phyloP scores from a whole-genome alignment of 2,797 vertebrate species.

The Diplodus sargus region DNA sequence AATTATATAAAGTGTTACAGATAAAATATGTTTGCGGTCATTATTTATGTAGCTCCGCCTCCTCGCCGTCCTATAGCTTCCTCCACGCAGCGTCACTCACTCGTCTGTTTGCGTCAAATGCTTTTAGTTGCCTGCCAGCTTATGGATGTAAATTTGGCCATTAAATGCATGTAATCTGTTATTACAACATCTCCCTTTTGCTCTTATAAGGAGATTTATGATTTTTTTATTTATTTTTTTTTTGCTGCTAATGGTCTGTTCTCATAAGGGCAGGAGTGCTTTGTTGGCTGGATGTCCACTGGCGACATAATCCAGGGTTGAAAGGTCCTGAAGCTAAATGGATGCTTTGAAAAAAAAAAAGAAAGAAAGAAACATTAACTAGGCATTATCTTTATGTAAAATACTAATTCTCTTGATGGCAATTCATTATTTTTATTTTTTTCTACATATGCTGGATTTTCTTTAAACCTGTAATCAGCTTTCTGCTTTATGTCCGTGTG shows the following conservation, averaged over 20 bases:
- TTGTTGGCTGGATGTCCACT: slow-evolving; percentile 70
- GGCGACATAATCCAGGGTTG: slow-evolving; percentile 70
- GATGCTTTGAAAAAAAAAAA: slow-evolving; percentile 45
- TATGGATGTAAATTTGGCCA: slow-evolving; percentile 70
- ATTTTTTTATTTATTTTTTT: not conserved
- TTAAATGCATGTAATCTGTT: slow-evolving; percentile 79
- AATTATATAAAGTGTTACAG: too few species aligned
- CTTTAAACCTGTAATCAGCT: slow-evolving; percentile 77
- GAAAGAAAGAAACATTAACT: slow-evolving; percentile 62
- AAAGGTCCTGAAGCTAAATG: slow-evolving; percentile 62
- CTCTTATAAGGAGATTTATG: slow-evolving; percentile 75
- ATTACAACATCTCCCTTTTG: slow-evolving; percentile 70
- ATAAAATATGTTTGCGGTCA: not conserved
- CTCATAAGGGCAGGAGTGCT: slow-evolving; percentile 68
- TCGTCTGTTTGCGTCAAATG: slow-evolving; percentile 60
- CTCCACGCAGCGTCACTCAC: slow-evolving; percentile 28
- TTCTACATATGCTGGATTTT: slow-evolving; percentile 75
- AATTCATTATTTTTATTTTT: slow-evolving; percentile 30
- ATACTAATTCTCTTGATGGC: slow-evolving; percentile 61
- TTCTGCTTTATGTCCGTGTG: slow-evolving; percentile 49
- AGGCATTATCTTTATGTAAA: slow-evolving; percentile 67
- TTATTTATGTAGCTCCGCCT: not conserved
- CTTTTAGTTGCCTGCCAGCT: slow-evolving; percentile 63
- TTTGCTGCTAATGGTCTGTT: slow-evolving; percentile 67
- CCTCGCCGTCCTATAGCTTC: slow-evolving; percentile 15